Evolutionary conservation across 1,140 invertebrate genomes (phyloP).

Genomic region (Scaptomyza pallida): DNA sequence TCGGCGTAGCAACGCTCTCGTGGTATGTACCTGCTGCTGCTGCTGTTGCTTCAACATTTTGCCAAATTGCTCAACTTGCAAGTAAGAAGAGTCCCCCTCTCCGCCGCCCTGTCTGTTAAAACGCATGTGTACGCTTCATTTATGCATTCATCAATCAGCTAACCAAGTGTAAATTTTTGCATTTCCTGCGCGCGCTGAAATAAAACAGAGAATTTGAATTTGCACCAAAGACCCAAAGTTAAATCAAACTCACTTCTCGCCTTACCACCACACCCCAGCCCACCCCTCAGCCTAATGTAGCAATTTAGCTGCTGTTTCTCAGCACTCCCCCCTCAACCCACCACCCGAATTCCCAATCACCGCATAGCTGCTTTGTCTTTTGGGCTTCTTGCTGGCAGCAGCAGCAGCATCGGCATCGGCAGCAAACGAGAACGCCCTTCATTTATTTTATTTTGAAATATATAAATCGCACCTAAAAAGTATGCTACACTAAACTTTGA

Average conservation of each 20-base stretch:
- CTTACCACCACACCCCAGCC: not conserved
- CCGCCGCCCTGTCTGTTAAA: constrained; percentile 14
- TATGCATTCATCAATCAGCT: constrained; percentile 84
- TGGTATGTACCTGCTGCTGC: not conserved
- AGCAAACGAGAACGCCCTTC: constrained; percentile 68
- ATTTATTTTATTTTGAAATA: constrained; percentile 83
- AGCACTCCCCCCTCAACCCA: not conserved
- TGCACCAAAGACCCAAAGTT: constrained; percentile 40
- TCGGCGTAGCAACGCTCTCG: not conserved
- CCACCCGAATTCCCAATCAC: constrained; percentile 6
- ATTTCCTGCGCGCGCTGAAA: constrained; percentile 75
- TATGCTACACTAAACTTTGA: constrained; percentile 82
- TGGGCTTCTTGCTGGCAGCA: constrained; percentile 49
- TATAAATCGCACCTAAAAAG: constrained; percentile 82
- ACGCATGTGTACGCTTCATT: constrained; percentile 82
- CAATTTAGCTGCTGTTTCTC: constrained; percentile 1
- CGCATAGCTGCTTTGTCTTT: constrained; percentile 71
- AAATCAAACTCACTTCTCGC: constrained; percentile 20
- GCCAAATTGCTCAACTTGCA: constrained; percentile 14
- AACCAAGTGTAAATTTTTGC: constrained; percentile 83
- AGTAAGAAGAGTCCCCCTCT: not conserved
- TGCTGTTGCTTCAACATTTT: not conserved
- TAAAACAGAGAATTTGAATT: constrained; percentile 80
- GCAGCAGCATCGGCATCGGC: constrained; percentile 5
- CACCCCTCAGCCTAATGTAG: constrained; percentile 2